phyloP scores from a whole-genome alignment of 2,113 vertebrate species.

The Struthidea cinerea region DNA sequence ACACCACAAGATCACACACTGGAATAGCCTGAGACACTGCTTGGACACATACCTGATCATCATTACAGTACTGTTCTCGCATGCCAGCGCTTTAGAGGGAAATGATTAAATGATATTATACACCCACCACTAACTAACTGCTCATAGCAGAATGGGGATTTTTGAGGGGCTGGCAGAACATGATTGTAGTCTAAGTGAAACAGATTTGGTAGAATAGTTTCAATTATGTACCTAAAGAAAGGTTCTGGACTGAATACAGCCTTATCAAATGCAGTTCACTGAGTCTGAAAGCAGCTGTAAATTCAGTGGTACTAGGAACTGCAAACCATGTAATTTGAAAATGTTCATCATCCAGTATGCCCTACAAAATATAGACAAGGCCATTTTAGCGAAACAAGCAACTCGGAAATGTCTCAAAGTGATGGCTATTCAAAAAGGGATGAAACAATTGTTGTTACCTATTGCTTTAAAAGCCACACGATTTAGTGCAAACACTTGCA shows the following conservation, averaged over 20 bases:
- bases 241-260: constrained; percentile 52
- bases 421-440: neutral
- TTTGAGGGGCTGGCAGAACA: constrained; percentile 41
- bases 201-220: constrained; percentile 70
- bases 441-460: neutral
- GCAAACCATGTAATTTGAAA: constrained; percentile 72
- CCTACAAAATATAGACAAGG: constrained; percentile 50
- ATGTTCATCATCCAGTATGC: constrained; percentile 53
- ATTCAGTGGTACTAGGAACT: constrained; percentile 63
- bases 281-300: constrained; percentile 67
- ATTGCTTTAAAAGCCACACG: neutral
- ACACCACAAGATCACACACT: neutral
- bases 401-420: neutral
- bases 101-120: constrained; percentile 31
- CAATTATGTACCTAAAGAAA: constrained; percentile 68
- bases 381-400: constrained; percentile 48
- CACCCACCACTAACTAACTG: constrained; percentile 1
- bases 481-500: neutral
- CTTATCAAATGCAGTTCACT: constrained; percentile 67
- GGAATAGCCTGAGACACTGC: neutral
- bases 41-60: neutral
- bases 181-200: constrained; percentile 43
- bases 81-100: neutral
- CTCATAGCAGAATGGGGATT: neutral
- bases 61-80: neutral